Evolutionary conservation across 2,113 vertebrate species (phyloP).

Genomic region (Tonatia bakeri): DNA sequence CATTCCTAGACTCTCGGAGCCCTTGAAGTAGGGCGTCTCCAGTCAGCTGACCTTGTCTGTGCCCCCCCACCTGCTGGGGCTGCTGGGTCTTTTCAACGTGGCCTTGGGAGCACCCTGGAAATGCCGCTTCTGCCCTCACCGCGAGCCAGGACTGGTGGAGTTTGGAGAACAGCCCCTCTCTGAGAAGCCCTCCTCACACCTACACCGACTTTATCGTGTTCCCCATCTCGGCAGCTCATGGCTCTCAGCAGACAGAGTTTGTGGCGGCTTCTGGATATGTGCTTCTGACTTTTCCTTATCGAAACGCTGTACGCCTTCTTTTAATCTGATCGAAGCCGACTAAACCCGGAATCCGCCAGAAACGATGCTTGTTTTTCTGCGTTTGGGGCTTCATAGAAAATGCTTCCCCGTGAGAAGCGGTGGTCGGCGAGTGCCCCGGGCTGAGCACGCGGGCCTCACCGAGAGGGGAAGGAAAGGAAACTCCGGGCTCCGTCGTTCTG

Average conservation of each 20-base stretch:
- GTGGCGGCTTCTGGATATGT: slow-evolving; percentile 36
- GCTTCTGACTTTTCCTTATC: slow-evolving; percentile 44
- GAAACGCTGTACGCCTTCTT: neutral
- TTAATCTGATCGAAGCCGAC: slow-evolving; percentile 32
- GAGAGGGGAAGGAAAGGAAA: neutral
- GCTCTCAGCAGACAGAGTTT: slow-evolving; percentile 14
- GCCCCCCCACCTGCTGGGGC: neutral
- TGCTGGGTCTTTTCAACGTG: neutral
- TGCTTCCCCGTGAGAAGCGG: neutral
- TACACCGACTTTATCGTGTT: neutral
- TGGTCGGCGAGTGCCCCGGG: neutral
- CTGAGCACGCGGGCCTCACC: neutral
- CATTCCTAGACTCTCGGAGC: neutral
- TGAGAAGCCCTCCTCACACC: slow-evolving; percentile 14
- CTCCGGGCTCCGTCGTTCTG: neutral
- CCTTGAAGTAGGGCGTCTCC: neutral
- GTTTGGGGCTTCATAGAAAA: neutral
- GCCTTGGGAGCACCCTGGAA: neutral
- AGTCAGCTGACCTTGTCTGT: neutral
- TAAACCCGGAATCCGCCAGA: neutral
- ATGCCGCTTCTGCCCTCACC: slow-evolving; percentile 21
- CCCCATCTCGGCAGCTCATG: slow-evolving; percentile 9
- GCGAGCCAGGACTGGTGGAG: neutral
- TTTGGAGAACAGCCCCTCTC: slow-evolving; percentile 3
- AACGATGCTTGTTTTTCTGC: neutral